Percentiles rank a stretch among this genome's conserved stretches.
phyloP scores from a whole-genome alignment of 2,888 invertebrate genomes.

The Andrena bicolor region DNA sequence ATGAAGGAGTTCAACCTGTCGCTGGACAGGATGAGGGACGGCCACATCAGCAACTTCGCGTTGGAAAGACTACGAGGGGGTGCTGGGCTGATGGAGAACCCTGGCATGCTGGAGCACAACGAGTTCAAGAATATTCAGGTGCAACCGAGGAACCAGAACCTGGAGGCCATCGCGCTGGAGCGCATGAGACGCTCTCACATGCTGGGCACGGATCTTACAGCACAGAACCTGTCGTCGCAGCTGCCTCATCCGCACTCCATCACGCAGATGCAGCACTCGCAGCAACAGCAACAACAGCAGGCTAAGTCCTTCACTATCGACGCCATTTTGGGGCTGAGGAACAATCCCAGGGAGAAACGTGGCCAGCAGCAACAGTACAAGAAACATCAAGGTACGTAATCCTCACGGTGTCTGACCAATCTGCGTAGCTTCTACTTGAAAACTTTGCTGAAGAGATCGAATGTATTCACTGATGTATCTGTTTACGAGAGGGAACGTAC shows the following conservation, averaged over 20 bases:
- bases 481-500: no score
- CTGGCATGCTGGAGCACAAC: conserved; percentile 70
- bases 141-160: conserved; percentile 74
- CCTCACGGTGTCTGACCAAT: no score
- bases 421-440: no score
- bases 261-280: conserved; percentile 78
- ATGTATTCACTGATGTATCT: no score
- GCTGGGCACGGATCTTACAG: conserved; percentile 69
- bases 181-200: conserved; percentile 77
- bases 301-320: conserved; percentile 95
- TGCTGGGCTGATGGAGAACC: conserved; percentile 72
- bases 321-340: conserved; percentile 92
- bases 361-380: conserved; percentile 79
- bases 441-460: no score
- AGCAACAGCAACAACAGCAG: conserved; percentile 81
- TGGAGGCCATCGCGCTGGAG: conserved; percentile 79
- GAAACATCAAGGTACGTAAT: conserved; percentile 77
- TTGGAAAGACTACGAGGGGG: conserved; percentile 76
- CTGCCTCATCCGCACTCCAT: conserved; percentile 71
- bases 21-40: conserved; percentile 75
- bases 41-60: conserved; percentile 69
- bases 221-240: conserved; percentile 70
- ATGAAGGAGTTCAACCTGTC: conserved; percentile 79
- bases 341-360: conserved; percentile 82
- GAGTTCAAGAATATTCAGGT: conserved; percentile 76